Evolutionary conservation across 1,140 invertebrate species (phyloP).

Genomic region (Ceratina calcarata): DNA sequence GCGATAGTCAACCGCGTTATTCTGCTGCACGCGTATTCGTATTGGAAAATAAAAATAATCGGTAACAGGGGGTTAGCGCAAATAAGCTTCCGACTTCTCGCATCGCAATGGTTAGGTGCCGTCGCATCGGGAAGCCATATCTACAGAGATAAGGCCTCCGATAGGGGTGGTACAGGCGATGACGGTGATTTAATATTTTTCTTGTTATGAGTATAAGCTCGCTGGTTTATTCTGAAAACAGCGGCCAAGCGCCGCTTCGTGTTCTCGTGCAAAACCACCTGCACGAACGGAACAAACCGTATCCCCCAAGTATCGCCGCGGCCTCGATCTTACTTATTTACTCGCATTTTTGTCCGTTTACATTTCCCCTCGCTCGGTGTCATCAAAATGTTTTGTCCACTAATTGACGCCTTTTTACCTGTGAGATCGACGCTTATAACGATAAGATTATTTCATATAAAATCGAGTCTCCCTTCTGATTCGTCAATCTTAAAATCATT

Average conservation of each 20-base stretch:
- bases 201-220: slow-evolving; percentile 78
- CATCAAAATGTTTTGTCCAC: too few relatives aligned
- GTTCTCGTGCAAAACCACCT: slow-evolving; percentile 64
- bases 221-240: slow-evolving; percentile 77
- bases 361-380: too few relatives aligned
- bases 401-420: too few relatives aligned
- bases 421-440: too few relatives aligned
- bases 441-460: too few relatives aligned
- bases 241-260: slow-evolving; percentile 51
- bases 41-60: slow-evolving; percentile 42
- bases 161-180: slow-evolving; percentile 55
- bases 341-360: slow-evolving; percentile 40
- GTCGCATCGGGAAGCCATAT: slow-evolving; percentile 26
- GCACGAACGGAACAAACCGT: slow-evolving; percentile 39
- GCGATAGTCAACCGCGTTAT: neutral
- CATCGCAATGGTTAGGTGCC: neutral
- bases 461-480: too few relatives aligned
- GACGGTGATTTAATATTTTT: slow-evolving; percentile 78
- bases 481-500: too few relatives aligned
- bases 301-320: slow-evolving; percentile 24
- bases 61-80: neutral
- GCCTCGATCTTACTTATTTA: slow-evolving; percentile 60
- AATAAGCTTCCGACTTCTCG: slow-evolving; percentile 25
- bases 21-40: slow-evolving; percentile 10
- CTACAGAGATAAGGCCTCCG: slow-evolving; percentile 48